These are phyloP conservation scores for Dicentrarchus labrax DNA, from an alignment of 2,113 vertebrate genomes.

Conservation along the genomic window DNA sequence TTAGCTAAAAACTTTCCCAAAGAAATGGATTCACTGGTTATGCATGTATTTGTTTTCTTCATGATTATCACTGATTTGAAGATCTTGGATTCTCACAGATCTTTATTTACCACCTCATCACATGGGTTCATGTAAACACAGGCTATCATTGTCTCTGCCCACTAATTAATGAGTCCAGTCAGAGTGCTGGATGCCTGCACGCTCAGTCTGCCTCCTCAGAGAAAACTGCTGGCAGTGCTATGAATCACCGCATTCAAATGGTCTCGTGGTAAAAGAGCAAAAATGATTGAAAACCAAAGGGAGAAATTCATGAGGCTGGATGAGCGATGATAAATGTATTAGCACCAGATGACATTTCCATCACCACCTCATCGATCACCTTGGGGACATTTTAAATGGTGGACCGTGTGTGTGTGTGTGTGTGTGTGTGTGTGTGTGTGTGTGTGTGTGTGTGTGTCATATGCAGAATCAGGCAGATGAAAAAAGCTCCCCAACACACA, in stretches of 20 bases:
- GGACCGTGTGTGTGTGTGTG: slow-evolving; percentile 25
- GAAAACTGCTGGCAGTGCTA: slow-evolving; percentile 55
- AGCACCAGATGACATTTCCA: slow-evolving; percentile 77
- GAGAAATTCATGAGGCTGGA: slow-evolving; percentile 67
- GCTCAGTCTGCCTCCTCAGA: slow-evolving; percentile 47
- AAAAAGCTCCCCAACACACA: slow-evolving; percentile 8
- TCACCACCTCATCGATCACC: slow-evolving; percentile 77
- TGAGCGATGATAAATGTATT: slow-evolving; percentile 75
- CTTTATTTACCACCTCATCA: slow-evolving; percentile 45
- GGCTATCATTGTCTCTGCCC: slow-evolving; percentile 64
- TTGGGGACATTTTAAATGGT: slow-evolving; percentile 62
- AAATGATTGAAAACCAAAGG: slow-evolving; percentile 70
- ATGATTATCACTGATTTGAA: background rate
- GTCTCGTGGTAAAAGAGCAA: slow-evolving; percentile 64
- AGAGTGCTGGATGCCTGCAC: slow-evolving; percentile 60
- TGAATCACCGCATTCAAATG: slow-evolving; percentile 70
- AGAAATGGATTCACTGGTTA: background rate
- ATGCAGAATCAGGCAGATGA: slow-evolving; percentile 41
- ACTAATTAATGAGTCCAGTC: slow-evolving; percentile 70
- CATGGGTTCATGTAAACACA: slow-evolving; percentile 53
- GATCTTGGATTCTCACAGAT: background rate
- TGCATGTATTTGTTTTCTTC: slow-evolving; percentile 18
- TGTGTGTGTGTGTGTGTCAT: slow-evolving; percentile 34
- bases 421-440: slow-evolving; percentile 31
- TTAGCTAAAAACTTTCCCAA: background rate